Evolutionary conservation across 2,113 vertebrate genomes (phyloP).

Genomic region (Antennarius striatus): DNA sequence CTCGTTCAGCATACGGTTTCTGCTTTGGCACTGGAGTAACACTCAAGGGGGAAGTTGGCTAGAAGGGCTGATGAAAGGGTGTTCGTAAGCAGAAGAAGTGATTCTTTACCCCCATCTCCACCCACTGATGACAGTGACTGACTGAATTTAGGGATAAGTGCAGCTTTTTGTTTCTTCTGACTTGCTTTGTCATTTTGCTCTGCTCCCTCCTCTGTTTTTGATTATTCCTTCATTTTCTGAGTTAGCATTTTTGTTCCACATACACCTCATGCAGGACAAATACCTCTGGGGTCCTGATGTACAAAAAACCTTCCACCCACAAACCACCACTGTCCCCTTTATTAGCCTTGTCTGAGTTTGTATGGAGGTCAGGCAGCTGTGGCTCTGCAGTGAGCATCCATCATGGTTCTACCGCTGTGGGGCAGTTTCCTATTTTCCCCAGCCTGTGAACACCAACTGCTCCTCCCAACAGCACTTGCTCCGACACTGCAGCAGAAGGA

Average conservation of each 20-base stretch:
- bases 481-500: slow-evolving; percentile 62
- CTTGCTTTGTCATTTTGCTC: neutral
- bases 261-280: neutral
- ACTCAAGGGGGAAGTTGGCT: slow-evolving; percentile 1
- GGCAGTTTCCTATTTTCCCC: slow-evolving; percentile 68
- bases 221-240: neutral
- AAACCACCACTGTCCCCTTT: slow-evolving; percentile 22
- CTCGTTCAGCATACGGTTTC: neutral
- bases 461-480: slow-evolving; percentile 49
- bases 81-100: slow-evolving; percentile 18
- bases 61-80: slow-evolving; percentile 23
- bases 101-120: slow-evolving; percentile 27
- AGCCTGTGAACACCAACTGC: slow-evolving; percentile 63
- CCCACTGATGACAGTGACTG: slow-evolving; percentile 51
- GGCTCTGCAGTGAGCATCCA: slow-evolving; percentile 79
- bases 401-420: slow-evolving; percentile 73
- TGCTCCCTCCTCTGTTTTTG: neutral
- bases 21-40: neutral
- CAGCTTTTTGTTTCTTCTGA: slow-evolving; percentile 17
- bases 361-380: slow-evolving; percentile 73
- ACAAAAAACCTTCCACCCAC: slow-evolving; percentile 4
- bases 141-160: slow-evolving; percentile 49
- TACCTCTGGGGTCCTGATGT: slow-evolving; percentile 15
- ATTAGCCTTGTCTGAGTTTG: slow-evolving; percentile 63
- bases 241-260: slow-evolving; percentile 1